Base-by-base conservation (phyloP, 2,888 invertebrate species). In the Anarsia innoxiella region DNA sequence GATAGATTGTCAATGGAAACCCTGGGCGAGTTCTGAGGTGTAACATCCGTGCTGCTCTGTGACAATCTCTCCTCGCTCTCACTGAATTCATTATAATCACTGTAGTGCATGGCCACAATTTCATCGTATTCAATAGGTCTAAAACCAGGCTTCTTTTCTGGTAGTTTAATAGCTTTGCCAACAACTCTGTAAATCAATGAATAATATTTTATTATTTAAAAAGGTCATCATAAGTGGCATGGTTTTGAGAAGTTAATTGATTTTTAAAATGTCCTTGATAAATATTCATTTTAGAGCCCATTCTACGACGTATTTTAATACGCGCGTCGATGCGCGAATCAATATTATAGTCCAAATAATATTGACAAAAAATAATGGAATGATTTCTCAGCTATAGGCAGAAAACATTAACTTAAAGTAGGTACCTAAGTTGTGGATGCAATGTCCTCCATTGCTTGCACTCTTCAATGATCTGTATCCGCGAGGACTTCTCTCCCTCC, bases 371-470 rank as follows among this genome's bases (percentile, higher is more conserved):
- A n/a, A n/a, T n/a, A n/a, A n/a, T n/a, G n/a, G n/a, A n/a, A n/a
- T n/a, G n/a, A n/a, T n/a, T n/a, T n/a, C n/a, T n/a, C n/a, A n/a
- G n/a, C n/a, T n/a, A n/a, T n/a, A n/a, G n/a, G n/a, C n/a, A n/a
- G n/a, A n/a, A n/a, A n/a, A n/a, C 8, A 19, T 19, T 19, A 19
- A 19, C 3, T 5, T 19, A 19, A 19, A 19, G 8, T 19, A 3
- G 8, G 3, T 59, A 88, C 88, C 87, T 85, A 49, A 89, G 72
- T 49, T 86, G 86, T 44, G 88, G 88, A 66, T 88, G 88, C 25
- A 85, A 62, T 39, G 82, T 67, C 41, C 79, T 83, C 89, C 89
- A 89, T 51, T 88, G 86, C 39, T 78, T 76, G 51, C 88, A 88
- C 57, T 89, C 88, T 23, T 88, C 86, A 43, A 82, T 62, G 44